Conservation (phyloP, 2,888 invertebrate species). For the Drosophila infuscata region DNA sequence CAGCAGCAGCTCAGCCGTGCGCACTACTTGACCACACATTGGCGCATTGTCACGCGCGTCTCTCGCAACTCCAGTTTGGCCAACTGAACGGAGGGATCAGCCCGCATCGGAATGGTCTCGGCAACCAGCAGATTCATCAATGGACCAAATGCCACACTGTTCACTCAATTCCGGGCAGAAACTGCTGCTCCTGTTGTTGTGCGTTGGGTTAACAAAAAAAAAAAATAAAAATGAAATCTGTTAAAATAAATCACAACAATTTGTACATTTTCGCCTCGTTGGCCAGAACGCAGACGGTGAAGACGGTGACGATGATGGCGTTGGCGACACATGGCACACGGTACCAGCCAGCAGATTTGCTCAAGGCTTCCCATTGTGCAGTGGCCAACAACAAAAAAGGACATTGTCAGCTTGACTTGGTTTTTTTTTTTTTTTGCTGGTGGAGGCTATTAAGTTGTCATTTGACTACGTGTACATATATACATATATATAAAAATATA, state of each 20-base stretch:
- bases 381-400: slow-evolving; percentile 24
- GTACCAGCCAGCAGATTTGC: slow-evolving; percentile 54
- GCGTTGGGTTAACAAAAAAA: slow-evolving; percentile 70
- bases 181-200: slow-evolving; percentile 11
- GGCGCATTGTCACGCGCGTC: slow-evolving; percentile 76
- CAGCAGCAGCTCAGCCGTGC: slow-evolving; percentile 70
- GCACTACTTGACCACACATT: slow-evolving; percentile 78
- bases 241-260: slow-evolving; percentile 80
- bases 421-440: slow-evolving; percentile 3
- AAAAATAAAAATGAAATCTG: slow-evolving; percentile 56
- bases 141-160: slow-evolving; percentile 65
- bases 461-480: slow-evolving; percentile 64
- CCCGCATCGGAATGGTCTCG: background rate
- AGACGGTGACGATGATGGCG: slow-evolving; percentile 43
- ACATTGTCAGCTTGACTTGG: slow-evolving; percentile 67
- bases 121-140: slow-evolving; percentile 75
- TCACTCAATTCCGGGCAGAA: slow-evolving; percentile 25
- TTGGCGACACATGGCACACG: slow-evolving; percentile 63
- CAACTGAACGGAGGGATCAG: background rate
- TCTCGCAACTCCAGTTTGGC: slow-evolving; percentile 1
- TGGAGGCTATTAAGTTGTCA: slow-evolving; percentile 74
- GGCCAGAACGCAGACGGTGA: slow-evolving; percentile 52
- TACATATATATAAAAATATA: fast-evolving
- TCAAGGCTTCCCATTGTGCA: slow-evolving; percentile 27
- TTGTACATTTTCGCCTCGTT: slow-evolving; percentile 80